Evolutionary conservation across 2,888 invertebrate species (phyloP).

Genomic region (Coenonympha glycerion): DNA sequence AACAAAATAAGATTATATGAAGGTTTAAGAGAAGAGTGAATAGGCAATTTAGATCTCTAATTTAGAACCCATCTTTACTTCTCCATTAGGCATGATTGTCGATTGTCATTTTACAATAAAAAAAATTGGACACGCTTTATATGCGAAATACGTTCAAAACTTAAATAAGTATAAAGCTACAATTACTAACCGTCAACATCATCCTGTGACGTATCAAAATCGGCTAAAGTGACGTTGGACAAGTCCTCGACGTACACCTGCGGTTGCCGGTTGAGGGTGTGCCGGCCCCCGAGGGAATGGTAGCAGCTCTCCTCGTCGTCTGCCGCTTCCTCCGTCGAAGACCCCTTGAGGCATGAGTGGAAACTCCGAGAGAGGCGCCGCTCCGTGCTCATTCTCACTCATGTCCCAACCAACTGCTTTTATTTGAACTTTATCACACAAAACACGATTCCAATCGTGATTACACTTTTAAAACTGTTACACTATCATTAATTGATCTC

Average conservation of each 20-base stretch:
- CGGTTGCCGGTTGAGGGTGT: slow-evolving; percentile 59
- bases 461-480: slow-evolving; percentile 4
- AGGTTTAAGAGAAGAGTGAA: too few species aligned
- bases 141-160: neutral
- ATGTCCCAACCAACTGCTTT: slow-evolving; percentile 51
- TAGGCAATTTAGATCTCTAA: too few species aligned
- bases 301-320: slow-evolving; percentile 70
- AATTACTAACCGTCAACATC: slow-evolving; percentile 60
- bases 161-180: neutral
- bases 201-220: slow-evolving; percentile 64
- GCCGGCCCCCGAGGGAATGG: slow-evolving; percentile 66
- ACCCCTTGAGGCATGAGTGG: slow-evolving; percentile 80
- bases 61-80: too few species aligned
- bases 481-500: slow-evolving; percentile 13
- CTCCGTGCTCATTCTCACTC: slow-evolving; percentile 72
- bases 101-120: too few species aligned
- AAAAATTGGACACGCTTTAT: too few species aligned
- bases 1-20: too few species aligned
- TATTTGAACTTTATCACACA: slow-evolving; percentile 31
- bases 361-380: slow-evolving; percentile 80
- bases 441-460: slow-evolving; percentile 13
- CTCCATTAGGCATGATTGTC: too few species aligned
- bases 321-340: slow-evolving; percentile 70
- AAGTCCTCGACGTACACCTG: slow-evolving; percentile 69
- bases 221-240: slow-evolving; percentile 61